Evolutionary conservation across 2,797 vertebrate genomes (phyloP), one percentile per base, ranked within the genome.

Genomic region (Spatula versicolor): DNA sequence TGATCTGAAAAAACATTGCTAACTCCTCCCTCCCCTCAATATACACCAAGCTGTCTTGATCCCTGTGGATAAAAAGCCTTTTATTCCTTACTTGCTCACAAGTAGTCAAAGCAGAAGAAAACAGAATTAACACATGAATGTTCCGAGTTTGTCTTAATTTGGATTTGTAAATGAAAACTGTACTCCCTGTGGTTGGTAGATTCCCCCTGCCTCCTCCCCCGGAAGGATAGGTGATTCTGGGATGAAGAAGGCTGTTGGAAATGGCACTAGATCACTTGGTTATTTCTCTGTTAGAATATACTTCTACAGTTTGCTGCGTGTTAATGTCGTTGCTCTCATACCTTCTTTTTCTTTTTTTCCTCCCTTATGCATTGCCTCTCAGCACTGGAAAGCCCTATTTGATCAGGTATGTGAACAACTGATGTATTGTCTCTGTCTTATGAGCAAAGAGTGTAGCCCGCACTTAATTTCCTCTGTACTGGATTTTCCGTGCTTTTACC

Each of bases 301-400:
- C 31, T 92, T 88, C 92, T 90, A 17, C 48, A 66, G 62, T 68
- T 93, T 90, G 37, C 66, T 96, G 84, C 43, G 82, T 94, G 69
- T 83, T 91, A 83, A 87, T 96, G 86, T 75, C 0, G 0, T 72
- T 96, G 85, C 78, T 95, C 95, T 97, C 94, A 97, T 67, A 96
- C 79, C 75, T 96, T 96, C 93, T 97, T 95, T 96, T 94, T 96
- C 96, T 95, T 97, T 96, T 46, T 95, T 97, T 97, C 94, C 33
- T 97, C 84, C 92, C 94, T 95, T 97, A 96, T 90, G 97, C 96
- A 50, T 96, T 98, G 96, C 97, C 95, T 97, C 63, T 97, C 98
- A 99, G 99, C 98, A 98, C 98, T 99, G 99, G 99, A 99, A 99
- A 98, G 98, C 98, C 97, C 98, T 99, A 66, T 99, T 99, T 98